A percentile compares a stretch with the other conserved stretches of the same genome.
These are phyloP conservation scores for Lucilia cuprina DNA, from an alignment of 1,140 invertebrate species.

Conservation along the genomic window DNA sequence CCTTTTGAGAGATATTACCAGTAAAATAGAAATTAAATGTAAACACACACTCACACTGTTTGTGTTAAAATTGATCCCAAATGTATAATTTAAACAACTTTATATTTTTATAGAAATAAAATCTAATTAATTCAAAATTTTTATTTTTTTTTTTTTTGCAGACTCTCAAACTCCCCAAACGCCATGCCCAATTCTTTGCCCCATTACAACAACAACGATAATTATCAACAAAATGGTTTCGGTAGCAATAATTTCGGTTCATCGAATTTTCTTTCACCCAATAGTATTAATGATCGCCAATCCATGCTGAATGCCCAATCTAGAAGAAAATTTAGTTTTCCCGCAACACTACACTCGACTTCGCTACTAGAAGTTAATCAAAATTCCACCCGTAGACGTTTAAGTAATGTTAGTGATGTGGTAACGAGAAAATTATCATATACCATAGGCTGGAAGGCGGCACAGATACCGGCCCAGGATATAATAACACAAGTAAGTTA, in stretches of 20 bases:
- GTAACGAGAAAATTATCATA: conserved; percentile 74
- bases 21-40: too few relatives aligned
- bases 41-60: too few relatives aligned
- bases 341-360: conserved; percentile 63
- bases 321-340: conserved; percentile 67
- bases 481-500: conserved; percentile 64
- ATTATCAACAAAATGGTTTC: conserved; percentile 39
- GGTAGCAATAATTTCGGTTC: conserved; percentile 46
- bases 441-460: conserved; percentile 73
- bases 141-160: not conserved
- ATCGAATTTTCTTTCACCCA: conserved; percentile 43
- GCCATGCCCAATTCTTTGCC: conserved; percentile 55
- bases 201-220: conserved; percentile 50
- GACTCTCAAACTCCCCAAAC: not conserved
- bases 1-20: too few relatives aligned
- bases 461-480: conserved; percentile 66
- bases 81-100: too few relatives aligned
- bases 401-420: conserved; percentile 76
- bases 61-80: too few relatives aligned
- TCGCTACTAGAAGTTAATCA: conserved; percentile 54
- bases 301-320: conserved; percentile 47
- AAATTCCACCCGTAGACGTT: conserved; percentile 61
- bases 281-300: conserved; percentile 43
- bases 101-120: too few relatives aligned
- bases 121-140: not conserved